phyloP scores from a whole-genome alignment of 2,113 vertebrate genomes.

The Channa argus region DNA sequence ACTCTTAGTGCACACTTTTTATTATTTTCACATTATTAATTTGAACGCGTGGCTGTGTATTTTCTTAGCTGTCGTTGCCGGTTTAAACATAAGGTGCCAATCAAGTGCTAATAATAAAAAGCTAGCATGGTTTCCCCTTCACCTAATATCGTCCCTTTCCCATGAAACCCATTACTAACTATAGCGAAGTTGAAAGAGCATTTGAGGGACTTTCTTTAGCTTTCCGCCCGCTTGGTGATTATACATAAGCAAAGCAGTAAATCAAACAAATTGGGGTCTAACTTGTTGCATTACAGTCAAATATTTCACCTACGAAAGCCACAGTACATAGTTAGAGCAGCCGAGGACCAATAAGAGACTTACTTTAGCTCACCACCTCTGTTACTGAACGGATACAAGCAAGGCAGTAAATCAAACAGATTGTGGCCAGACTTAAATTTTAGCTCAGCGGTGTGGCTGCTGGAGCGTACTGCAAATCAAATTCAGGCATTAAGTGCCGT shows the following conservation, averaged over 20 bases:
- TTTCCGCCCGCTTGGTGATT: slow-evolving; percentile 40
- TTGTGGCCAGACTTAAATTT: slow-evolving; percentile 48
- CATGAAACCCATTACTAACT: slow-evolving; percentile 37
- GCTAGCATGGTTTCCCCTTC: slow-evolving; percentile 3
- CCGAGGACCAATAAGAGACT: slow-evolving; percentile 54
- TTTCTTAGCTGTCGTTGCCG: neutral
- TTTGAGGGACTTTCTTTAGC: slow-evolving; percentile 19
- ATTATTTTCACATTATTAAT: neutral
- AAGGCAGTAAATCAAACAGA: slow-evolving; percentile 58
- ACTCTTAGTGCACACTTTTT: neutral
- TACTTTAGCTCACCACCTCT: slow-evolving; percentile 44
- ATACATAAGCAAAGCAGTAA: slow-evolving; percentile 51
- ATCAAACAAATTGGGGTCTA: slow-evolving; percentile 53
- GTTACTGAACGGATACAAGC: slow-evolving; percentile 36
- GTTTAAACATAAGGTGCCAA: slow-evolving; percentile 2
- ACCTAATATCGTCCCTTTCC: slow-evolving; percentile 2
- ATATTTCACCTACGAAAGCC: slow-evolving; percentile 61
- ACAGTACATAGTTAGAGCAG: slow-evolving; percentile 48
- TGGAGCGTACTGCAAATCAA: slow-evolving; percentile 53
- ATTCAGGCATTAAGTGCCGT: slow-evolving; percentile 43
- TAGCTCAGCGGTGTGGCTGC: slow-evolving; percentile 47
- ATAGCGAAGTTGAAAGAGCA: slow-evolving; percentile 28
- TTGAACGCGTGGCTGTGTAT: neutral
- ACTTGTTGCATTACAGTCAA: slow-evolving; percentile 48
- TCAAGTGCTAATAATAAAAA: slow-evolving; percentile 16